Percentiles rank a stretch among this genome's conserved stretches.
phyloP scores from a whole-genome alignment of 2,113 vertebrate species.

The Phyllostomus hastatus region DNA sequence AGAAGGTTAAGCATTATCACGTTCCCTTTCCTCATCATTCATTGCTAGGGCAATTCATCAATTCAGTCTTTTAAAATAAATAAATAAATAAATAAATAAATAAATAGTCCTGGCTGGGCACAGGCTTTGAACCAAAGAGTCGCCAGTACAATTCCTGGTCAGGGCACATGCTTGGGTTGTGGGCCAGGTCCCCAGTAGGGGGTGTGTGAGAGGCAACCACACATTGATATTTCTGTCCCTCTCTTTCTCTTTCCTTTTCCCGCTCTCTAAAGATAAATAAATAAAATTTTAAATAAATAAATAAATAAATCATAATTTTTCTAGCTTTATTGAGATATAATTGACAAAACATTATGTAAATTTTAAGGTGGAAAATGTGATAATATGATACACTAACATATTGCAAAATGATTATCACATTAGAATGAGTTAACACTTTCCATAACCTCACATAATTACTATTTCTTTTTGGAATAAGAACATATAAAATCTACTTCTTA shows the following conservation, averaged over 20 bases:
- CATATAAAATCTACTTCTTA: neutral
- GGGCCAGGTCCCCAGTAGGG: no score
- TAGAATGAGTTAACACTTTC: neutral
- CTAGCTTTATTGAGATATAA: neutral
- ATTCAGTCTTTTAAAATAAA: neutral
- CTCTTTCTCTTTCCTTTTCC: no score
- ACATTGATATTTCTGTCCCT: no score
- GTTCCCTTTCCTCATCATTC: neutral
- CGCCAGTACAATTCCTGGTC: no score
- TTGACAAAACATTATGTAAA: neutral
- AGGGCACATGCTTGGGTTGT: no score
- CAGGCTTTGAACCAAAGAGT: no score
- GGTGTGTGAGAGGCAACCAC: no score
- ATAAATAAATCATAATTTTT: neutral
- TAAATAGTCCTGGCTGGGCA: no score
- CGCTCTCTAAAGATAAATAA: no score
- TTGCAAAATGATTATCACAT: neutral
- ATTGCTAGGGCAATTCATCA: neutral
- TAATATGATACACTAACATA: neutral
- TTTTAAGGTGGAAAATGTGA: neutral
- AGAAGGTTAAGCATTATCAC: neutral
- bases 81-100: neutral
- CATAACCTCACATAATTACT: neutral
- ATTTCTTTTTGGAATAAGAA: neutral
- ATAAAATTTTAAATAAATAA: neutral